Base-by-base conservation (phyloP, 2,113 vertebrate genomes). In the Cinclus cinclus region DNA sequence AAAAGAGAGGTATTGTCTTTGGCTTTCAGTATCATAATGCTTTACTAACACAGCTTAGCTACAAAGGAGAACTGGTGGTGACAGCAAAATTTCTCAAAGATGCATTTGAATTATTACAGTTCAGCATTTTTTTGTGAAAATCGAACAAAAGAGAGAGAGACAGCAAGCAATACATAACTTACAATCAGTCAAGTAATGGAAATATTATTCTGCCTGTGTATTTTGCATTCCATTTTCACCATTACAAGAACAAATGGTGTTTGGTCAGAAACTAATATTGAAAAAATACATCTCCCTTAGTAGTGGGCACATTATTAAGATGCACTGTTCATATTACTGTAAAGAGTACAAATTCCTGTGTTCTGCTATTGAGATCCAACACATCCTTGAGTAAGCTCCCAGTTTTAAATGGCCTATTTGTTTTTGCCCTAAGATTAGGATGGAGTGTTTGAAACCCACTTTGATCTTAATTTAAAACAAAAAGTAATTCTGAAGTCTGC, bases 1-100 rank as follows among this genome's bases (percentile, higher is more conserved):
- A 99, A 98, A 95, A 98, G 98, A 98, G 98, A 99, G 97, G 99
- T 99, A 98, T 28, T 58, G 35, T 30, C 47, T 74, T 84, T 64
- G 33, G 30, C 30, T 90, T 90, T 78, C 64, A 50, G 10, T 77
- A 22, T 65, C 19, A 18, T 23, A 35, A 39, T 62, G 21, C n/a
- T 94, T 94, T 65, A 18, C 46, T 74, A 30, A 37, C 39, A 47
- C 10, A 49, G 35, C 47, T 58, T 74, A 59, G 22, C 69, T 65
- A 11, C 30, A 68, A 63, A 68, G 52, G 39, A 42, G 27, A 81
- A 21, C 31, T 68, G 53, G 59, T 68, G 33, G 13, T 7, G 5
- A 52, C 15, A 41, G 55, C 7, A 10, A 71, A 63, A 55, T 44
- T 87, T 67, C 63, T n/a, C 44, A 31, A 22, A 59, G 49, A 27